Evolutionary conservation across 2,888 invertebrate genomes (phyloP), one percentile per base, ranked within the genome.

Genomic region (Rhorus exstirpatorius): DNA sequence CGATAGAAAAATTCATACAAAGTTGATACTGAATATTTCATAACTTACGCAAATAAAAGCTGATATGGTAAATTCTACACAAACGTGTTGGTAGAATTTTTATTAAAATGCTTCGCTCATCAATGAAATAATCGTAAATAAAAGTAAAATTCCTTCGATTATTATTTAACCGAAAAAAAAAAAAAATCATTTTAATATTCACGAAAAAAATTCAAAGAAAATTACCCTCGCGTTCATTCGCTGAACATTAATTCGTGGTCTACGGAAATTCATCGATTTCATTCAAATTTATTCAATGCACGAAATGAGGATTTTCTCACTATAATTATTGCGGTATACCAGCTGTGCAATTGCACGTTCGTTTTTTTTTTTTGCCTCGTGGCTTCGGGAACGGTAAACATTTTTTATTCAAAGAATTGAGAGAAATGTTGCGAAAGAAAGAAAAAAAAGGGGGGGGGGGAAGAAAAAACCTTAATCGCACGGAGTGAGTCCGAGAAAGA

Each of bases 391-490:
- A 58, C 41, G 61, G 41, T 61, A 61, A 19, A 41, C 10, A 10
- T 60, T 60, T 38, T 8, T 38, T 60, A 10, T 26, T n/a, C 10
- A 17, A 17, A 26, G 46, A 65, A 19, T 14, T 19, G 2, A 7
- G 24, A 44, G n/a, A 19, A 21, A 35, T 14, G n/a, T 51, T 49
- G 51, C 31, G 10, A 12, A 46, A 19, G 31, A 51, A 31, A 31
- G 14, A 31, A 17, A 21, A 12, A 46, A 19, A 46, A 51, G 19
- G 19, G 14, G 21, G n/a, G n/a, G 31, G 10, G 31, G 26, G 31
- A 4, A 76, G n/a, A 77, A 46, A 60, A 24, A 55, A 68, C 21
- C 24, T 70, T 53, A 17, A 58, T 60, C 51, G 35, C 4, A 61
- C n/a, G 1, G 17, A 67, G 44, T 41, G 14, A 60, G 49, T 14